A percentile compares a stretch with the other conserved stretches of the same genome.
These are phyloP conservation scores for Sternarchorhynchus goeldii DNA, from an alignment of 2,797 vertebrate species.

Conservation along the genomic window DNA sequence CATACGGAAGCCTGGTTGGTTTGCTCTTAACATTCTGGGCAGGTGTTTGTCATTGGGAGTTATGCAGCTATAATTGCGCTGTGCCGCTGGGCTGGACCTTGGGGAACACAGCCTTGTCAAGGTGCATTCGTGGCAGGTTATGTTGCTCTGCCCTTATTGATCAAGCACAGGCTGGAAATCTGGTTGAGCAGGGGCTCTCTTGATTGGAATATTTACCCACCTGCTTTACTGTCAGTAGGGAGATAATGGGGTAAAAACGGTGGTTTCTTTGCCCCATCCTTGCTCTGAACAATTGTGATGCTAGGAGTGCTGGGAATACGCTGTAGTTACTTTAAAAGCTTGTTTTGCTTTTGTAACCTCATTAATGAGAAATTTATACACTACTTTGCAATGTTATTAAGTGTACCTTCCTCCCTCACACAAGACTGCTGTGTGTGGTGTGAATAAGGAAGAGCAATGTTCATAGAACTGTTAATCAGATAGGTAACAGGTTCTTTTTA, in stretches of 20 bases:
- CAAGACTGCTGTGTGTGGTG: too few relatives aligned
- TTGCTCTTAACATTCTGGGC: constrained; percentile 60
- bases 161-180: constrained; percentile 51
- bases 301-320: background rate
- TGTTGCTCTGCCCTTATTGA: constrained; percentile 62
- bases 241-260: constrained; percentile 53
- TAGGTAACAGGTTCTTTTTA: too few relatives aligned
- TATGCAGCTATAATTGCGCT: constrained; percentile 65
- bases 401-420: too few relatives aligned
- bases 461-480: too few relatives aligned
- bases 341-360: background rate
- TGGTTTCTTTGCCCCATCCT: background rate
- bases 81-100: constrained; percentile 60
- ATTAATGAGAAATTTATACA: background rate
- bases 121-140: constrained; percentile 62
- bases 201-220: constrained; percentile 58
- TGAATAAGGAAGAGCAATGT: too few relatives aligned
- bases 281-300: constrained; percentile 13
- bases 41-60: constrained; percentile 64
- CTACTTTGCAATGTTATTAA: too few relatives aligned
- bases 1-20: constrained; percentile 48
- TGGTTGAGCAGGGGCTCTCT: constrained; percentile 45
- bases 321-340: background rate
- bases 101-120: constrained; percentile 62
- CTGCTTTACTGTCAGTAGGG: constrained; percentile 43